A percentile compares a stretch with the other conserved stretches of the same genome.
Evolutionary conservation across 2,797 vertebrate species (phyloP).

Genomic region (Pogonophryne albipinna): DNA sequence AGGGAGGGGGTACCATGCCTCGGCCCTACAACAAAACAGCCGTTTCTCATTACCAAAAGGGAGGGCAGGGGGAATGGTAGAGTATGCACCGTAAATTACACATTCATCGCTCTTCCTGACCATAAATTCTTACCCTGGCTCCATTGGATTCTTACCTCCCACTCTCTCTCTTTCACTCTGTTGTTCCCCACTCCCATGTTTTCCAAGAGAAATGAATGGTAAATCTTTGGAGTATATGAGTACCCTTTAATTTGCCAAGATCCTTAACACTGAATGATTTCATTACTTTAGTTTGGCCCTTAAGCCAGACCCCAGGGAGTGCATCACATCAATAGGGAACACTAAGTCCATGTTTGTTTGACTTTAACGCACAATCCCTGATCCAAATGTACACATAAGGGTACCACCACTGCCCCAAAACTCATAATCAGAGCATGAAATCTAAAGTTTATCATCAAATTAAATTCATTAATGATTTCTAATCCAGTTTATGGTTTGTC

Average conservation of each 20-base stretch:
- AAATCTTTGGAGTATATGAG: constrained; percentile 66
- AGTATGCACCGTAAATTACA: constrained; percentile 84
- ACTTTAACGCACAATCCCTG: constrained; percentile 37
- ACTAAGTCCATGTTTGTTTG: constrained; percentile 44
- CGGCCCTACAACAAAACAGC: constrained; percentile 81
- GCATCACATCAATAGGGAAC: constrained; percentile 52
- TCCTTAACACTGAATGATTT: constrained; percentile 70
- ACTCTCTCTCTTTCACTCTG: constrained; percentile 61
- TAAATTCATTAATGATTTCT: not conserved
- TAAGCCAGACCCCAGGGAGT: constrained; percentile 41
- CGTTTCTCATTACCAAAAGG: constrained; percentile 86
- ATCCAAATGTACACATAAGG: constrained; percentile 46
- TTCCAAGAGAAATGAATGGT: constrained; percentile 70
- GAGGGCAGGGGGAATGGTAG: constrained; percentile 83
- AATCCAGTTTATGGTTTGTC: not conserved
- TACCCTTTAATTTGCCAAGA: constrained; percentile 64
- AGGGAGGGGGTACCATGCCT: constrained; percentile 75
- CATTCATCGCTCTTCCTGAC: constrained; percentile 84
- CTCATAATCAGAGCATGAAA: constrained; percentile 13
- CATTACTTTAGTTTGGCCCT: constrained; percentile 70
- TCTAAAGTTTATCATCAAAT: not conserved
- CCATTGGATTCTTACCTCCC: constrained; percentile 76
- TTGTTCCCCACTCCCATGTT: constrained; percentile 56
- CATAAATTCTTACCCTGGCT: constrained; percentile 83
- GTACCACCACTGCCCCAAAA: constrained; percentile 15